Base-by-base conservation (phyloP, 2,797 vertebrate genomes). In the Tympanoctomys barrerae region DNA sequence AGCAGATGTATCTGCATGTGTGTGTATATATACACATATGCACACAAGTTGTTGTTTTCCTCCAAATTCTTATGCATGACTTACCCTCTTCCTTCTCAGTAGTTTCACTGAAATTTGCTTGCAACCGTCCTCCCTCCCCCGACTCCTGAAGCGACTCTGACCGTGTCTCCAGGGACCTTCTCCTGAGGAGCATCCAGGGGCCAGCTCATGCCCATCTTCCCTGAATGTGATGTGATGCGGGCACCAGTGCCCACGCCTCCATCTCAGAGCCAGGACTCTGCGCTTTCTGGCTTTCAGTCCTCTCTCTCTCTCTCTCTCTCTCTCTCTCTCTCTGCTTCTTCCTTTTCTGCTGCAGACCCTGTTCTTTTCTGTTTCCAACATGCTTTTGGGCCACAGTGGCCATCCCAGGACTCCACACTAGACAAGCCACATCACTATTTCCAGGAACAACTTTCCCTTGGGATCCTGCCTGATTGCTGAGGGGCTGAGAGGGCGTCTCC, bases 71-170 rank as follows among this genome's bases (percentile, higher is more conserved):
- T 62, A 28, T 18, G 31, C 52, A 49, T 68, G 62, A 22, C 90
- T 88, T 78, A 86, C 54, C 10, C 71, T 82, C 73, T 33, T 89
- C 54, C 70, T 94, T 90, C 59, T 88, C 52, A 7, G n/a, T 31
- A 82, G 68, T 85, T 92, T 90, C 39, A 77, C 61, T 94, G 82
- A 12, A 88, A 28, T 94, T 77, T 87, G 59, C 22, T 59, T 95
- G 90, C 89, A n/a, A 84, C 71, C 83, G 4, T 42, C 75, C 39
- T 87, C 36, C 31, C 9, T 26, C 7, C 36, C 26, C 9, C 28
- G 5, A 33, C 10, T 68, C 18, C 42, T 70, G 64, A 81, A 94
- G 73, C 46, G 90, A 31, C 22, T 86, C 33, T 61, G 61, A 2
- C 81, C 14, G 59, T 0, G 0, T 77, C 42, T 68, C 49, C 52